phyloP scores from a whole-genome alignment of 1,140 invertebrate species.

The Pseudomyrmex dendroicus region DNA sequence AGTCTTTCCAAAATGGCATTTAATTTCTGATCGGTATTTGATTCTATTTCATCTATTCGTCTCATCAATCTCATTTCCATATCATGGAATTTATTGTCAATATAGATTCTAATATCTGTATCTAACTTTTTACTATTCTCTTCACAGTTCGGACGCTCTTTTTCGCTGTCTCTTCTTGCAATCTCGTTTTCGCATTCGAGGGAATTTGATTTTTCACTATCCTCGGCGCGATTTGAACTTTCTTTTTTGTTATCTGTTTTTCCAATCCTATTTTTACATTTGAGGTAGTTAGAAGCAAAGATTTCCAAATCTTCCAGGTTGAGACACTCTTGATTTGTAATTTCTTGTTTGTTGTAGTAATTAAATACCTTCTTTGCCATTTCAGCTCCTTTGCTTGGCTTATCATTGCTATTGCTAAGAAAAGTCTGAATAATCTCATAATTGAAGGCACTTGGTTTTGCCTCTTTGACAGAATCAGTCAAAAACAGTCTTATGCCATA shows the following conservation, averaged over 20 bases:
- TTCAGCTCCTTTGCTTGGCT: constrained; percentile 53
- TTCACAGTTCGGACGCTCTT: background rate
- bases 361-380: constrained; percentile 66
- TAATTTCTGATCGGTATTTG: constrained; percentile 77
- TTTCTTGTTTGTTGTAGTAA: constrained; percentile 61
- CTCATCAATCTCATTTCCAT: constrained; percentile 79
- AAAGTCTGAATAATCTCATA: constrained; percentile 77
- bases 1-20: constrained; percentile 76
- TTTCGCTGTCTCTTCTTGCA: constrained; percentile 34
- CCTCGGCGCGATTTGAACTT: background rate
- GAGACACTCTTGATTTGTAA: constrained; percentile 51
- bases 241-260: constrained; percentile 34
- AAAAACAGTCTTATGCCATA: constrained; percentile 82
- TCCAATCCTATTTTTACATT: constrained; percentile 29
- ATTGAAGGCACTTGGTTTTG: constrained; percentile 70
- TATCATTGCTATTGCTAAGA: constrained; percentile 67
- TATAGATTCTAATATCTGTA: constrained; percentile 71
- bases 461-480: constrained; percentile 69
- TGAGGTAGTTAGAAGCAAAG: constrained; percentile 25
- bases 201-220: background rate
- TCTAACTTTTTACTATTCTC: constrained; percentile 27
- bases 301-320: constrained; percentile 56
- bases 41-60: constrained; percentile 77
- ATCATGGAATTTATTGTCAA: constrained; percentile 80
- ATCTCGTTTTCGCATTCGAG: constrained; percentile 24